Evolutionary conservation across 2,888 invertebrate genomes (phyloP), one percentile per base, ranked within the genome.

Genomic region (Hirtodrosophila cameraria): DNA sequence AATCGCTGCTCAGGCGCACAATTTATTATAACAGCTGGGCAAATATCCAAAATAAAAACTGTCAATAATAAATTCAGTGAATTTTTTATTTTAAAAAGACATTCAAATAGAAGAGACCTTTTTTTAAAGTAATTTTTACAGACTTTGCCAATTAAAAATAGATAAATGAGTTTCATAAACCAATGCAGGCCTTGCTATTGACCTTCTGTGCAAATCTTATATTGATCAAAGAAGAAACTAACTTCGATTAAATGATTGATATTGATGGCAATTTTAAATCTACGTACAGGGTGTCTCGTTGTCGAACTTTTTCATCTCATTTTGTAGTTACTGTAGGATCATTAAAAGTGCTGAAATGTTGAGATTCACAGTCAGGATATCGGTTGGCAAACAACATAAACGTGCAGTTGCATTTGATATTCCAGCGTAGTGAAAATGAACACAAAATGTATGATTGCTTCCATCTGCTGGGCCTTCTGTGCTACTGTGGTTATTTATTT

Each of bases 401-500:
- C 2, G 12, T 20, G 6, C 15, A 20, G 9, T 38, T 28, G 20
- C 31, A 30, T 20, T 49, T 15, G 18, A 59, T 58, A 42, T 65
- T 41, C 27, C 31, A 16, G 33, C 36, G 30, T 46, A 45, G 38
- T 53, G 33, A 53, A 72, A 61, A 57, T 61, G 31, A 55, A 55
- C 50, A 52, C 43, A 43, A 55, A 57, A 75, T 83, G 65, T 63
- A 75, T 84, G 61, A 61, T 36, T 53, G 38, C 36, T 27, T 42
- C 23, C 49, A 45, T 59, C 36, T 45, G 42, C 23, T 41, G 49
- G 49, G 35, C 38, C 45, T 42, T 33, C 36, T 20, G 25, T 54
- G 28, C 7, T 9, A 35, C 28, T 70, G 86, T 38, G 86, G 68
- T 69, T 74, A 61, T 68, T 80, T 81, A 76, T 76, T 86, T 86